Percentiles rank a stretch among this genome's conserved stretches.
Evolutionary conservation across 1,140 invertebrate genomes (phyloP).

Genomic region (Belonocnema kinseyi): DNA sequence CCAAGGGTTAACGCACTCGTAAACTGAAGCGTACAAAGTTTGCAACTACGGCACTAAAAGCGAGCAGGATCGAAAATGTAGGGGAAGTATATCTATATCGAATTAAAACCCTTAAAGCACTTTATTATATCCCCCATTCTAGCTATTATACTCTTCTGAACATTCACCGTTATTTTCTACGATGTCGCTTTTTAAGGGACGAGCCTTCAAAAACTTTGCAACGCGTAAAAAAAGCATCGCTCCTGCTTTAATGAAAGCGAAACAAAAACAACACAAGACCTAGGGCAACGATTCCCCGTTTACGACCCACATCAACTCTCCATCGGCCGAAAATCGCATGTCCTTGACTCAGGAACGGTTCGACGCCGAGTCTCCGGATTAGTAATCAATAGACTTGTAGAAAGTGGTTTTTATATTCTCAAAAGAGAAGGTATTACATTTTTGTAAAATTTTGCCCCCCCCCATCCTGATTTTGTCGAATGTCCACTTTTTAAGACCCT

Average conservation of each 20-base stretch:
- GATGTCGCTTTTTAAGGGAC: not conserved
- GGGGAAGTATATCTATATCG: conserved; percentile 11
- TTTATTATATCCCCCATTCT: not conserved
- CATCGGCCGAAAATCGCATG: not conserved
- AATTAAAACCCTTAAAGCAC: conserved; percentile 13
- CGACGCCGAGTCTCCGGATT: not conserved
- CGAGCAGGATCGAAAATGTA: conserved; percentile 9
- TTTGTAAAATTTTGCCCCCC: too few species aligned
- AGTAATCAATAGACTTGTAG: not conserved
- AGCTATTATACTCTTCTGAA: too few species aligned
- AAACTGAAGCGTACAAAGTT: conserved; percentile 24
- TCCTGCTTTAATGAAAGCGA: not conserved
- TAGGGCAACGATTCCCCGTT: conserved; percentile 3
- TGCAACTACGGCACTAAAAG: conserved; percentile 18
- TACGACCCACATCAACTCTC: conserved; percentile 1
- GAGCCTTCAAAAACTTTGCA: not conserved
- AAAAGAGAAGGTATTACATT: too few species aligned
- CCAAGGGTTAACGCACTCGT: conserved; percentile 32
- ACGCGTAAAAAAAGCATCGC: not conserved
- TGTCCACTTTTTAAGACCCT: too few species aligned
- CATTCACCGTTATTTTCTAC: not conserved
- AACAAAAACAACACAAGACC: not conserved
- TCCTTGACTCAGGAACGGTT: conserved; percentile 22
- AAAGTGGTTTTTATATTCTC: not conserved
- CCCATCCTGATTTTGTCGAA: too few species aligned